phyloP scores from a whole-genome alignment of 2,797 vertebrate genomes.

The Darevskia mixta region DNA sequence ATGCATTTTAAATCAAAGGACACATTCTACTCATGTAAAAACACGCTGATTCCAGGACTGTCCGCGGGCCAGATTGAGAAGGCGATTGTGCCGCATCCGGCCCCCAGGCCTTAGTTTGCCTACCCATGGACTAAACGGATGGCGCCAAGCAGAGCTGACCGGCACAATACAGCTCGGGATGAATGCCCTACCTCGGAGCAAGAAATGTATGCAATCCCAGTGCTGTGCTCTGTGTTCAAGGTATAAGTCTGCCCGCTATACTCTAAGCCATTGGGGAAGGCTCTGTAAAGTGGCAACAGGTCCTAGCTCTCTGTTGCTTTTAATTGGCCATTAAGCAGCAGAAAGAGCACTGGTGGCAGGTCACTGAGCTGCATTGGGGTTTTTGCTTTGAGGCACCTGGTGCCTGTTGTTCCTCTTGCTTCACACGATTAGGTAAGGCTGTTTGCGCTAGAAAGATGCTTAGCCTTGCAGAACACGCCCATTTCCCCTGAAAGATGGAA shows the following conservation, averaged over 20 bases:
- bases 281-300: not conserved
- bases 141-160: not conserved
- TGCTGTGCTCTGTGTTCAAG: not conserved
- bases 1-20: too few relatives aligned
- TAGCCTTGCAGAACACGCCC: not conserved
- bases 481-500: not conserved
- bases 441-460: not conserved
- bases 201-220: slow-evolving; percentile 30
- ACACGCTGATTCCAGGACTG: too few relatives aligned
- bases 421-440: not conserved
- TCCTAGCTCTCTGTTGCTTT: not conserved
- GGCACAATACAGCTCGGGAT: not conserved
- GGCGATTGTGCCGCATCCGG: too few relatives aligned
- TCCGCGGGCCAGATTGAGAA: too few relatives aligned
- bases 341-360: not conserved
- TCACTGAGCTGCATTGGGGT: slow-evolving; percentile 32
- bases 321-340: slow-evolving; percentile 38
- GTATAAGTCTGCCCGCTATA: not conserved
- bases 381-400: slow-evolving; percentile 33
- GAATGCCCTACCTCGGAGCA: not conserved
- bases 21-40: too few relatives aligned
- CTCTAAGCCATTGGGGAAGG: not conserved
- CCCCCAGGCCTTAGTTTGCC: too few relatives aligned
- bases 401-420: slow-evolving; percentile 13
- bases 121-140: not conserved